A percentile compares a stretch with the other conserved stretches of the same genome.
phyloP scores from a whole-genome alignment of 2,888 invertebrate species.

The Cephus sareptanus region DNA sequence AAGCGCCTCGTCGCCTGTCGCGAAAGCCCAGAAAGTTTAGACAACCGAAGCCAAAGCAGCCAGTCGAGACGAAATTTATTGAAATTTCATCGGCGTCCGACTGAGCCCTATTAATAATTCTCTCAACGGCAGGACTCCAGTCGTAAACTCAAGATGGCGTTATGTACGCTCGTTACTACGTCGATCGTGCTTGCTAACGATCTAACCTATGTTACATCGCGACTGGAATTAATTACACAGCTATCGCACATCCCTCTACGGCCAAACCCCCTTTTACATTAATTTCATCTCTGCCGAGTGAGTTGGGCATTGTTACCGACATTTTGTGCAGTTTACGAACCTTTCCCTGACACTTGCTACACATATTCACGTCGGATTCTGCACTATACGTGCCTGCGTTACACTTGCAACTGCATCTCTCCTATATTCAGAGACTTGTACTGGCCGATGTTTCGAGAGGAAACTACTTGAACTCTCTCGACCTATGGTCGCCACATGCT shows the following conservation, averaged over 20 bases:
- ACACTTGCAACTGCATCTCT: not conserved
- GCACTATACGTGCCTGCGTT: not conserved
- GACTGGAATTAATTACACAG: not conserved
- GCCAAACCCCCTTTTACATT: conserved; percentile 7
- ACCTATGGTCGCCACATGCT: conserved; percentile 10
- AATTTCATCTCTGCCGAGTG: not conserved
- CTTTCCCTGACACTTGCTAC: not conserved
- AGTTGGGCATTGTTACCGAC: not conserved
- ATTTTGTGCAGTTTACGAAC: not conserved
- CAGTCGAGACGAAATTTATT: not conserved
- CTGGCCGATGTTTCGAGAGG: not conserved
- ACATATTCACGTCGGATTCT: not conserved
- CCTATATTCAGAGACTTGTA: not conserved
- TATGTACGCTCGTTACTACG: not conserved
- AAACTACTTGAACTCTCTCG: conserved; percentile 31
- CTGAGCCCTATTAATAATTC: not conserved
- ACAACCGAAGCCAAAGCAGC: not conserved
- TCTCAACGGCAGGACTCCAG: not conserved
- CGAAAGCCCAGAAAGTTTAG: not conserved
- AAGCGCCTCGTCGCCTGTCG: not conserved
- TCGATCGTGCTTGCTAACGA: not conserved
- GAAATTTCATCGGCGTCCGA: not conserved
- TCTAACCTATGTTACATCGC: not conserved
- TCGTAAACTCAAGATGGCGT: not conserved
- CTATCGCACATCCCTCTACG: not conserved